These are phyloP conservation scores for Poecilia velifera DNA, from an alignment of 2,797 vertebrate genomes.

Conservation along the genomic window DNA sequence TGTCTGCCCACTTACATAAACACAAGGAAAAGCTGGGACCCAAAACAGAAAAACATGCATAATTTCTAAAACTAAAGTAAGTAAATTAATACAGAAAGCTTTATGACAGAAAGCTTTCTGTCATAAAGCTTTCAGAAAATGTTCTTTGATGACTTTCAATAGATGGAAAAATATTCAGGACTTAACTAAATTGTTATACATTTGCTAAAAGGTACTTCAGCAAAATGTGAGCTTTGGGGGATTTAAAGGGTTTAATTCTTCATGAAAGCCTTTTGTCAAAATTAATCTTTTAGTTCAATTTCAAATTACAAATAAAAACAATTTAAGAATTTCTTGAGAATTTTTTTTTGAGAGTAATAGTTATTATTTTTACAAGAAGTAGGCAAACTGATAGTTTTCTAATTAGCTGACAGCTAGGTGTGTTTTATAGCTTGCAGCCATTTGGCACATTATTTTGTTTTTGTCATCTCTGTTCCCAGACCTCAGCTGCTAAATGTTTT, in stretches of 20 bases:
- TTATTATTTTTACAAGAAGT: not conserved
- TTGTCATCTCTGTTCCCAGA: not conserved
- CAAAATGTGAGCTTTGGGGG: not conserved
- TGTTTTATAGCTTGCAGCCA: not conserved
- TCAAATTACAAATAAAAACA: not conserved
- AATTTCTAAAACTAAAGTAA: not conserved
- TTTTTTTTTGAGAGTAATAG: not conserved
- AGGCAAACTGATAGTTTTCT: not conserved
- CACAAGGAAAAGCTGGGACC: not conserved
- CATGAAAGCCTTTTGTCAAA: not conserved
- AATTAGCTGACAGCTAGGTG: not conserved
- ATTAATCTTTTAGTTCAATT: not conserved
- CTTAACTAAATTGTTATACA: not conserved
- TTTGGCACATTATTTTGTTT: not conserved
- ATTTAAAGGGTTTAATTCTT: not conserved
- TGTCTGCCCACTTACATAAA: not conserved
- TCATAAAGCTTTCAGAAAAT: not conserved
- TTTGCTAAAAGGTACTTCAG: not conserved
- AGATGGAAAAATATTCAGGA: not conserved
- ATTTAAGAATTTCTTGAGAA: not conserved
- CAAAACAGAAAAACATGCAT: not conserved
- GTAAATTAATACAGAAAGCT: not conserved
- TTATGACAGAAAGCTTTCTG: no score
- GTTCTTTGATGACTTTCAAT: not conserved
- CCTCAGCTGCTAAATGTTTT: not conserved